Evolutionary conservation across 2,888 invertebrate genomes (phyloP).

Genomic region (Euclidia mi): DNA sequence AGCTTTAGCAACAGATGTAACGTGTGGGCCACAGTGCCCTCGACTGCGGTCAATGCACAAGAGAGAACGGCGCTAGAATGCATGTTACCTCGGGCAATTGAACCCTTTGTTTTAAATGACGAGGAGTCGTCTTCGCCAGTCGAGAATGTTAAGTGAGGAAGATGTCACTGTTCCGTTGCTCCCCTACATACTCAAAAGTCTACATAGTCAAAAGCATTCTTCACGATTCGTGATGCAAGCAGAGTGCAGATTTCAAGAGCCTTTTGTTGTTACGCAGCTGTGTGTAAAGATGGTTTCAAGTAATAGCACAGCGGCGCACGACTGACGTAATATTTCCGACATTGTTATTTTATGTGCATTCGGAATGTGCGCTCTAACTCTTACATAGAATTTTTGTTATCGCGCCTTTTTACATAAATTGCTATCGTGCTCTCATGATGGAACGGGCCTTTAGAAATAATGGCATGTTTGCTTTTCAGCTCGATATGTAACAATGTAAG

Average conservation of each 20-base stretch:
- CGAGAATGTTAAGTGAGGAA: conserved; percentile 76
- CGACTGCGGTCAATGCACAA: conserved; percentile 80
- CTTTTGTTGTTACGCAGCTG: conserved; percentile 74
- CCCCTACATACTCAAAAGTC: conserved; percentile 75
- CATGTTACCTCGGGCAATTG: conserved; percentile 78
- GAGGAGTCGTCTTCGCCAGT: conserved; percentile 75
- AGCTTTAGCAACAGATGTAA: conserved; percentile 60
- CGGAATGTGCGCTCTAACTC: conserved; percentile 16
- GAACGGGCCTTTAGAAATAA: conserved; percentile 60
- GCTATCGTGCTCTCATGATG: conserved; percentile 26
- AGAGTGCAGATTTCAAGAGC: conserved; percentile 79
- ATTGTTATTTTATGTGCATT: conserved; percentile 44
- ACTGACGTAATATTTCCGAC: conserved; percentile 41
- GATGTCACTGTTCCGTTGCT: conserved; percentile 80
- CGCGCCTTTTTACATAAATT: conserved; percentile 22
- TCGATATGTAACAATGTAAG: conserved; percentile 60
- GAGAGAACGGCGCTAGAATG: conserved; percentile 67
- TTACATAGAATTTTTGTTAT: conserved; percentile 20
- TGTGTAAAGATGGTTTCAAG: conserved; percentile 47
- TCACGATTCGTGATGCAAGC: conserved; percentile 70
- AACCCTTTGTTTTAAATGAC: conserved; percentile 85
- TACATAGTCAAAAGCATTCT: too few relatives aligned
- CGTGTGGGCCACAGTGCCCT: conserved; percentile 59
- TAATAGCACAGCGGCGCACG: conserved; percentile 36
- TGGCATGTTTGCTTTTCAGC: conserved; percentile 54